Percentiles rank a stretch among this genome's conserved stretches.
phyloP scores from a whole-genome alignment of 2,113 vertebrate genomes.

The Gavialis gangeticus region DNA sequence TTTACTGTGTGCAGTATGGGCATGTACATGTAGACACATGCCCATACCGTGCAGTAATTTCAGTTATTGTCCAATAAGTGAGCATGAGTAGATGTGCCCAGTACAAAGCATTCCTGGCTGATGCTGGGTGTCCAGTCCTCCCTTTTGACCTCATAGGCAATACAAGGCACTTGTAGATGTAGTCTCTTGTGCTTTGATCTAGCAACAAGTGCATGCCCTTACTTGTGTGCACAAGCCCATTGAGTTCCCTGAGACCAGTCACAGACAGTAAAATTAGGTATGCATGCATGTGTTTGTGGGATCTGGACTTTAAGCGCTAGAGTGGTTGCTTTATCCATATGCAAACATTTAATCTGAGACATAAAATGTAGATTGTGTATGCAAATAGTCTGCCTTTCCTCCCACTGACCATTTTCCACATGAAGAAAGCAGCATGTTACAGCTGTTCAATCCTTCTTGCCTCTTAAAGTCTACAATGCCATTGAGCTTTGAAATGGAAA shows the following conservation, averaged over 20 bases:
- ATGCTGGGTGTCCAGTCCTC: not conserved
- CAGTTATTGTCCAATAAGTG: no score
- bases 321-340: not conserved
- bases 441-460: not conserved
- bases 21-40: no score
- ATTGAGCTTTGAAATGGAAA: slow-evolving; percentile 13
- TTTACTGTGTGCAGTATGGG: no score
- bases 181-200: not conserved
- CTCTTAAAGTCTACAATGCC: not conserved
- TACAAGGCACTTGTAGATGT: not conserved
- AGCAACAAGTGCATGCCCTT: no score
- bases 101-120: not conserved
- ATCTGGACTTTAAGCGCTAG: not conserved
- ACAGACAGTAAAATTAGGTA: not conserved
- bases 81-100: no score
- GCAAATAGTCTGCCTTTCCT: not conserved
- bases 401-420: not conserved
- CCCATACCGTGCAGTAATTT: no score
- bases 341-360: not conserved
- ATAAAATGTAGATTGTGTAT: not conserved
- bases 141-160: not conserved
- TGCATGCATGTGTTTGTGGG: not conserved
- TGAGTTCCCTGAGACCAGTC: not conserved
- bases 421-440: not conserved
- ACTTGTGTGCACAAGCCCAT: not conserved